These are phyloP conservation scores for Burhinus bistriatus DNA, from an alignment of 2,113 vertebrate species.

Conservation along the genomic window DNA sequence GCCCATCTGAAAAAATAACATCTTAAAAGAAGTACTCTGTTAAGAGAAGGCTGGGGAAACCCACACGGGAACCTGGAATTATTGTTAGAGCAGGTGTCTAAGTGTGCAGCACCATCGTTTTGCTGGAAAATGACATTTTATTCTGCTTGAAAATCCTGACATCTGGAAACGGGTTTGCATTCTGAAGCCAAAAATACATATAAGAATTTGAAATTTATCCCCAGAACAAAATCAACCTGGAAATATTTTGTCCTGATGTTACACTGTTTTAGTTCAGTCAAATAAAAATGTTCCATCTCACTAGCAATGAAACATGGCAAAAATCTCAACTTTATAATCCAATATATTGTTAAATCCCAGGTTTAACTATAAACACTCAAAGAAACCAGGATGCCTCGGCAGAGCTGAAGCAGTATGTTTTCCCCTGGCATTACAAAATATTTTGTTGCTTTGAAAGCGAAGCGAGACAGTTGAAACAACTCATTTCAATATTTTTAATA, in stretches of 20 bases:
- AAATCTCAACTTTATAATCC: not conserved
- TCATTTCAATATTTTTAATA: not conserved
- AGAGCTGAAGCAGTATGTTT: not conserved
- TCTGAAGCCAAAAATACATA: not conserved
- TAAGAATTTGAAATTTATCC: not conserved
- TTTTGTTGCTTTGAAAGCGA: not conserved
- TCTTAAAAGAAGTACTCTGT: not conserved
- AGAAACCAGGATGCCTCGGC: not conserved
- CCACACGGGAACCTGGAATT: not conserved
- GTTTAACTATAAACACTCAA: not conserved
- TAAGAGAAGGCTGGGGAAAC: not conserved
- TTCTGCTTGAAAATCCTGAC: not conserved
- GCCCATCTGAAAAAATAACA: rapidly evolving
- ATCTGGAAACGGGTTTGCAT: not conserved
- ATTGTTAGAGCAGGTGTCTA: not conserved
- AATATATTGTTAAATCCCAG: not conserved
- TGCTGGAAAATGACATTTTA: not conserved
- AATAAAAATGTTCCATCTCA: not conserved
- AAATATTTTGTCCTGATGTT: not conserved
- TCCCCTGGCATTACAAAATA: not conserved
- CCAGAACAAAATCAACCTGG: not conserved
- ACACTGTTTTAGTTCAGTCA: not conserved
- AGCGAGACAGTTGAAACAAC: not conserved
- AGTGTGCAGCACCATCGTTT: not conserved
- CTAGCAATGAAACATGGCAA: not conserved